phyloP scores from a whole-genome alignment of 2,113 vertebrate species.

The Rhinogobius similis region DNA sequence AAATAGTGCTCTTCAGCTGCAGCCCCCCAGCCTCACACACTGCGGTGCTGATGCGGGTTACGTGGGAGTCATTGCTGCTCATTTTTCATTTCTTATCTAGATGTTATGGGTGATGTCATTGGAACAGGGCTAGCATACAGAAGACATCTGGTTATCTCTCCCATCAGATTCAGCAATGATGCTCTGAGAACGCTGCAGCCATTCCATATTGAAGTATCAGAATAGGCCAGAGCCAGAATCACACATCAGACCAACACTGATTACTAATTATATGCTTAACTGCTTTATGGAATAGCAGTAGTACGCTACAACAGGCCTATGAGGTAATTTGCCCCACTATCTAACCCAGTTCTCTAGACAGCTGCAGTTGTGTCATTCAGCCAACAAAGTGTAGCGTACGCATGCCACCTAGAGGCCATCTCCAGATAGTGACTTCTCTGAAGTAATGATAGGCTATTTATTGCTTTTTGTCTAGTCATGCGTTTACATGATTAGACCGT shows the following conservation, averaged over 20 bases:
- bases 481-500: no score
- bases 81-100: constrained; percentile 12
- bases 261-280: neutral
- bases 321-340: constrained; percentile 72
- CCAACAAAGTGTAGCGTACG: neutral
- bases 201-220: neutral
- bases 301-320: constrained; percentile 45
- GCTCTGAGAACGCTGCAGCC: neutral
- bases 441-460: no score
- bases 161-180: neutral
- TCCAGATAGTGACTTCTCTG: neutral
- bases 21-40: constrained; percentile 30
- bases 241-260: neutral
- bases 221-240: neutral
- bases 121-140: neutral
- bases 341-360: constrained; percentile 55
- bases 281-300: constrained; percentile 15
- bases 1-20: constrained; percentile 41
- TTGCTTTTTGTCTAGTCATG: no score
- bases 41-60: constrained; percentile 64
- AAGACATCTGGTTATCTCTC: neutral
- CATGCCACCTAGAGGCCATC: constrained; percentile 44
- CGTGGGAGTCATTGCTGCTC: constrained; percentile 41
- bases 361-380: constrained; percentile 8
- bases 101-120: constrained; percentile 21